Base-by-base conservation (phyloP, 1,140 invertebrate species). In the Papilio helenus region DNA sequence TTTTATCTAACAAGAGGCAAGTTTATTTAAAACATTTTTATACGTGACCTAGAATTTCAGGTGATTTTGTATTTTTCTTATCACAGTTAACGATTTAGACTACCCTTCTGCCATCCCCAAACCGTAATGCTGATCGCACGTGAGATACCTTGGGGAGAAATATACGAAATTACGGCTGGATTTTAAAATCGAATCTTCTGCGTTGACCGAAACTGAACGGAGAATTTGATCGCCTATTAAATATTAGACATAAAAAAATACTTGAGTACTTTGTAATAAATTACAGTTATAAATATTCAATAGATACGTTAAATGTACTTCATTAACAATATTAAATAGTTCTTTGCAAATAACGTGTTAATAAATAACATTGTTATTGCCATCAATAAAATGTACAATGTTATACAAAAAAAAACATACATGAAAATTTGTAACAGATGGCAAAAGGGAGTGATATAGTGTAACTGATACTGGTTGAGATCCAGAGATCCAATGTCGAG, bases 121-220 rank as follows among this genome's bases (percentile, higher is more conserved):
- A 84, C 85, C 85, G 88, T 83, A 90, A 93, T 93, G 90, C 88
- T 89, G 89, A 92, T 92, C 81, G 89, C 87, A 93, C 91, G 90
- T 93, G 91, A 91, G 90, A 93, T 92, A 86, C 61, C 86, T 84
- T 26, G 44, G 79, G 71, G 76, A 80, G 79, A 81, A 83, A 87
- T 86, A 84, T 88, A 85, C 78, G 83, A 87, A 90, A 84, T 87
- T 89, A 91, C 87, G 86, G 81, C 76, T 84, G 81, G 88, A 89
- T 90, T 90, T 91, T 90, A 89, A 91, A 87, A 82, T 83, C 81
- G 80, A 80, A 55, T 79, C 74, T 80, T 81, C 79, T 80, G 81
- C 42, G 83, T 83, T 83, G 83, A 83, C 79, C 83, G 81, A 68
- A 79, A 82, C 85, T 86, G 61, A 65, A 65, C 61, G 16, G 23